A percentile compares a stretch with the other conserved stretches of the same genome.
These are phyloP conservation scores for Microcebus griseorufus DNA, from an alignment of 2,113 vertebrate species.

Conservation along the genomic window DNA sequence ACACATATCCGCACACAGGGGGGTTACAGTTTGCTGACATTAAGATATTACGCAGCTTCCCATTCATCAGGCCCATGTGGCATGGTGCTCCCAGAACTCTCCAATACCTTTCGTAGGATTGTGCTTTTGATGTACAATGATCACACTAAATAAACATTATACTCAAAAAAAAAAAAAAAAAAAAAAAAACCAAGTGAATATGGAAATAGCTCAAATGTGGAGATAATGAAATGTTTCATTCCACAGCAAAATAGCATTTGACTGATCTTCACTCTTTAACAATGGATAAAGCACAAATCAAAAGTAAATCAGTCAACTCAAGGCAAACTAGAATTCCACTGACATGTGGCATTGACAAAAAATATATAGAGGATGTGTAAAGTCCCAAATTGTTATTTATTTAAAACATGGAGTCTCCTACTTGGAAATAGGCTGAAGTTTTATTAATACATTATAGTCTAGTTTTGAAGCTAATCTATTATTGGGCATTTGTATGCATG, in stretches of 20 bases:
- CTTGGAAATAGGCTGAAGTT: not conserved
- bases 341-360: not conserved
- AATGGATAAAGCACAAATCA: conserved; percentile 72
- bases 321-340: conserved; percentile 28
- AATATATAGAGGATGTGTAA: not conserved
- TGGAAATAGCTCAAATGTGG: not conserved
- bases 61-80: not conserved
- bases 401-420: not conserved
- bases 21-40: not conserved
- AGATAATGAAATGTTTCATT: not conserved
- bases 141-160: not conserved
- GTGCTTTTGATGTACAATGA: not conserved
- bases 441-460: not conserved
- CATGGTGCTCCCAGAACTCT: not conserved
- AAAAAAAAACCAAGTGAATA: not conserved
- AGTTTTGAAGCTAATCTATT: not conserved
- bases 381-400: conserved; percentile 3
- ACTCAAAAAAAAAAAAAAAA: not conserved
- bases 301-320: conserved; percentile 66
- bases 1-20: fast-evolving
- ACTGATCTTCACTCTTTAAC: conserved; percentile 71
- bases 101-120: not conserved
- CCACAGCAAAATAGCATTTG: conserved; percentile 50
- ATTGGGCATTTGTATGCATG: not conserved
- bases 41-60: not conserved